A percentile compares a stretch with the other conserved stretches of the same genome.
phyloP scores from a whole-genome alignment of 2,888 invertebrate genomes.

The Dastarcus helophoroides region DNA sequence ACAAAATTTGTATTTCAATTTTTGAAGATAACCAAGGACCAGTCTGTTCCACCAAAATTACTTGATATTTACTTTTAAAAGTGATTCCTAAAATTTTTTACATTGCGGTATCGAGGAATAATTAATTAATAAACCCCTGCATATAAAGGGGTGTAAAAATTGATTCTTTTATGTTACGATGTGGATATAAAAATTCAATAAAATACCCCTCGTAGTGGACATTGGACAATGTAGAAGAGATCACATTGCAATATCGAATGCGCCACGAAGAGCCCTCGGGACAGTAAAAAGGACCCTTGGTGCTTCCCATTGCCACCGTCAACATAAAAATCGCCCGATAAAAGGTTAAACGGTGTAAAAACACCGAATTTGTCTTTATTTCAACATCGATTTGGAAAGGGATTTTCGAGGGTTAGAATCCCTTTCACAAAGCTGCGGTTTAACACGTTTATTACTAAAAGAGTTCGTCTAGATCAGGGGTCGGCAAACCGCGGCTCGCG shows the following conservation, averaged over 20 bases:
- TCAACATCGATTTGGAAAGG: not conserved
- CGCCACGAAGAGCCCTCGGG: not conserved
- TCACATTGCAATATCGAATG: not conserved
- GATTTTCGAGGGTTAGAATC: too few species aligned
- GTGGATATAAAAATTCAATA: conserved; percentile 1
- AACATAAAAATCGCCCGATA: conserved; percentile 10
- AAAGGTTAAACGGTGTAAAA: conserved; percentile 13
- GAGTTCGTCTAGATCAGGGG: too few species aligned
- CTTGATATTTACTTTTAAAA: too few species aligned
- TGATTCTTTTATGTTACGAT: not conserved
- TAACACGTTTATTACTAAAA: too few species aligned
- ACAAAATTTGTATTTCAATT: too few species aligned
- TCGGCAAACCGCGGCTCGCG: too few species aligned
- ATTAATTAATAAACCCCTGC: too few species aligned
- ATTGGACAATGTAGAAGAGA: conserved; percentile 1
- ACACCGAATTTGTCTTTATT: conserved; percentile 9
- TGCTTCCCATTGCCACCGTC: conserved; percentile 1
- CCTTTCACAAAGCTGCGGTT: too few species aligned
- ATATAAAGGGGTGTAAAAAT: not conserved
- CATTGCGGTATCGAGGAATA: too few species aligned
- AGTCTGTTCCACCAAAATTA: too few species aligned
- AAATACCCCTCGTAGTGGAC: conserved; percentile 3
- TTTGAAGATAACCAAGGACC: too few species aligned
- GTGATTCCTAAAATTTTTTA: too few species aligned
- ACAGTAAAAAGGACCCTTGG: conserved; percentile 1